Conservation (phyloP, 2,113 vertebrate genomes). For the Geococcyx californianus region DNA sequence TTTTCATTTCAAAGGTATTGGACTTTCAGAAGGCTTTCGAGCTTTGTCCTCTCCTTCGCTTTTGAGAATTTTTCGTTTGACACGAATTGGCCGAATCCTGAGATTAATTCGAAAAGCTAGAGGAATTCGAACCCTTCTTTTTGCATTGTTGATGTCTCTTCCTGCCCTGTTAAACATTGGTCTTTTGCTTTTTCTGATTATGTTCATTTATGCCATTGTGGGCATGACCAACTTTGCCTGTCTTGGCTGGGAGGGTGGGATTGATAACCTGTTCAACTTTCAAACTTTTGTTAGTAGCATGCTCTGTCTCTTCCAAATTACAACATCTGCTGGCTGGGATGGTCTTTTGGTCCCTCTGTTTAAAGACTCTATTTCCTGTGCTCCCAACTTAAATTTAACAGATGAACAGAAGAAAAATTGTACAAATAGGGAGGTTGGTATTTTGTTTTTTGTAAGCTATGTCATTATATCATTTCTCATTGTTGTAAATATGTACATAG, state of each 20-base stretch:
- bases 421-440: conserved; percentile 77
- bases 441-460: conserved; percentile 93
- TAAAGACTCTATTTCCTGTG: conserved; percentile 48
- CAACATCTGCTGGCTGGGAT: conserved; percentile 96
- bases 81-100: conserved; percentile 90
- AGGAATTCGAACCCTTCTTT: conserved; percentile 93
- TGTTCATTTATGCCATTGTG: conserved; percentile 98
- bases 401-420: conserved; percentile 56
- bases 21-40: conserved; percentile 79
- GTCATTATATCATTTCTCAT: conserved; percentile 96
- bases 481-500: conserved; percentile 98
- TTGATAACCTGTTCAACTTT: conserved; percentile 95
- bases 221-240: conserved; percentile 94
- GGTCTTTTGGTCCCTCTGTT: conserved; percentile 85
- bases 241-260: conserved; percentile 73
- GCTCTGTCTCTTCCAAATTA: conserved; percentile 97
- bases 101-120: conserved; percentile 88
- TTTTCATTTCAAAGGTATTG: conserved; percentile 76
- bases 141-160: conserved; percentile 98
- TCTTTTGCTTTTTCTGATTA: conserved; percentile 94
- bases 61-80: conserved; percentile 89
- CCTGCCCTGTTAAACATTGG: conserved; percentile 96
- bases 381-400: conserved; percentile 1
- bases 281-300: conserved; percentile 91
- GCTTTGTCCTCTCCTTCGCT: conserved; percentile 86